phyloP scores from a whole-genome alignment of 2,888 invertebrate species.

The Anarsia innoxiella region DNA sequence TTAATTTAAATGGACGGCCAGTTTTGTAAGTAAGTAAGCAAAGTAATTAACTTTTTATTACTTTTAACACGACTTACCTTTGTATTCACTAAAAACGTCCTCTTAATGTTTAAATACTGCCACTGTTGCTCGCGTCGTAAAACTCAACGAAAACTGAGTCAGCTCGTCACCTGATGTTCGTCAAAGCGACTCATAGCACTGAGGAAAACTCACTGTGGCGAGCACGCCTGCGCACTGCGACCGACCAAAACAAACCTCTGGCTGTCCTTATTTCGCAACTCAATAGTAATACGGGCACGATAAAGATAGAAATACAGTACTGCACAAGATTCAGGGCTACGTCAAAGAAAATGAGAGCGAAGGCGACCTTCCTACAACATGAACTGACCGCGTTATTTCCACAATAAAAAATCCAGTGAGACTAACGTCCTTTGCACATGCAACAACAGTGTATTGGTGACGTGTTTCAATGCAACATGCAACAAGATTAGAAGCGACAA shows the following conservation, averaged over 20 bases:
- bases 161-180: constrained; percentile 26
- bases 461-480: too few relatives aligned
- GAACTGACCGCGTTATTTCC: background rate
- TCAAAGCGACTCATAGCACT: constrained; percentile 26
- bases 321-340: constrained; percentile 18
- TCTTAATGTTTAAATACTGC: background rate
- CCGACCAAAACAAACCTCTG: background rate
- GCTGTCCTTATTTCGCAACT: constrained; percentile 14
- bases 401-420: too few relatives aligned
- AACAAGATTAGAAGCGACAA: too few relatives aligned
- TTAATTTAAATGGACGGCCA: constrained; percentile 35
- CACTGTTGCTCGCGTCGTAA: constrained; percentile 6
- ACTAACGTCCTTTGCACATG: background rate
- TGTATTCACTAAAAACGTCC: background rate
- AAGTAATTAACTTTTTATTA: background rate
- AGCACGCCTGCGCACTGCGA: constrained; percentile 34
- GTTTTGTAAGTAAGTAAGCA: constrained; percentile 22
- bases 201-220: constrained; percentile 36
- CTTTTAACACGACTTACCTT: background rate
- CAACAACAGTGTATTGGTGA: background rate
- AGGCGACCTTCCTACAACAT: constrained; percentile 9
- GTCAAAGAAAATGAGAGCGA: constrained; percentile 39
- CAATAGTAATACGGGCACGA: constrained; percentile 19
- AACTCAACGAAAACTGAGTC: constrained; percentile 26
- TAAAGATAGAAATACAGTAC: constrained; percentile 20